phyloP scores from a whole-genome alignment of 2,888 invertebrate genomes.

The Netelia virgata region DNA sequence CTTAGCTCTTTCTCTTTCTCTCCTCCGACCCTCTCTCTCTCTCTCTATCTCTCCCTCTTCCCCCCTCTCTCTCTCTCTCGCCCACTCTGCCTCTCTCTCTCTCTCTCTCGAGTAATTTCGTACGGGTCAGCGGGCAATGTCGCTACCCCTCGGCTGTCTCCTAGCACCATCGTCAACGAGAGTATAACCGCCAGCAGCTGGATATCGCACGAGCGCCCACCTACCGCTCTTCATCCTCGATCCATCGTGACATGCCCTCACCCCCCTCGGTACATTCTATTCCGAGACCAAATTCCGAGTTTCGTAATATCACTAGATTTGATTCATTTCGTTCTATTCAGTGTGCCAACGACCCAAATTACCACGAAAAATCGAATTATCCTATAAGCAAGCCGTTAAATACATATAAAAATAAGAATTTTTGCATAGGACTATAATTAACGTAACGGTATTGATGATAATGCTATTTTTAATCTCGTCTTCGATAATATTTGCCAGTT shows the following conservation, averaged over 20 bases:
- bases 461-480: slow-evolving; percentile 69
- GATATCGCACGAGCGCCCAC: slow-evolving; percentile 43
- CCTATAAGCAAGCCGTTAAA: not conserved
- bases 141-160: slow-evolving; percentile 59
- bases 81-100: slow-evolving; percentile 15
- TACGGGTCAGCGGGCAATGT: slow-evolving; percentile 68
- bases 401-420: too few species aligned
- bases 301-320: slow-evolving; percentile 8
- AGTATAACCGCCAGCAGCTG: slow-evolving; percentile 61
- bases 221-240: slow-evolving; percentile 56
- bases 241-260: slow-evolving; percentile 50
- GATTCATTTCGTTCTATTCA: not conserved
- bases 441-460: too few species aligned
- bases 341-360: not conserved
- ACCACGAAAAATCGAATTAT: not conserved
- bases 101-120: slow-evolving; percentile 61
- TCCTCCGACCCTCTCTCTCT: not conserved
- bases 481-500: slow-evolving; percentile 80
- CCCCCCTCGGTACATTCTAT: not conserved
- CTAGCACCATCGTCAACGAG: slow-evolving; percentile 64
- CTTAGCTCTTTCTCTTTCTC: not conserved
- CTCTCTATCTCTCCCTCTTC: slow-evolving; percentile 30
- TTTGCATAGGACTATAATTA: too few species aligned
- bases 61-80: slow-evolving; percentile 7
- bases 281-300: not conserved